phyloP scores from a whole-genome alignment of 2,113 vertebrate species.

The Mormoops blainvillei region DNA sequence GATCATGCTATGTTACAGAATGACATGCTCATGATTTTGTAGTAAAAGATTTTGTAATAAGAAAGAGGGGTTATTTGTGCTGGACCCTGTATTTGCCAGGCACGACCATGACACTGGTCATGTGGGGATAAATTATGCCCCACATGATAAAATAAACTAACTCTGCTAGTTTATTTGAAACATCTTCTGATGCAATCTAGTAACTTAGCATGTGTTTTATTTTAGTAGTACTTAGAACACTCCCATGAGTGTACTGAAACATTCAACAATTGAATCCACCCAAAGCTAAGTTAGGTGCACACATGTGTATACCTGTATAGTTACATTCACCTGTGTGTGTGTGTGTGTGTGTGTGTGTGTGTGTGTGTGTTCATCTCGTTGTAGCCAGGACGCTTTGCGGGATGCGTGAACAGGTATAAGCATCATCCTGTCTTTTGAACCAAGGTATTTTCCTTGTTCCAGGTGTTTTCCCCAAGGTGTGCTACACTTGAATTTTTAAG shows the following conservation, averaged over 20 bases:
- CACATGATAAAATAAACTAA: no score
- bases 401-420: neutral
- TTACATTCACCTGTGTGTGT: neutral
- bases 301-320: accelerated
- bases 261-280: neutral
- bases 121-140: neutral
- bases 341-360: neutral
- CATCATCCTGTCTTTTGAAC: neutral
- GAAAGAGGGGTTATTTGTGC: no score
- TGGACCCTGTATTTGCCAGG: neutral
- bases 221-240: neutral
- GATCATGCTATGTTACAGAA: no score
- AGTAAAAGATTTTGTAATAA: no score
- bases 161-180: neutral
- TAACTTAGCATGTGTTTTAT: neutral
- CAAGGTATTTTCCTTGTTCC: neutral
- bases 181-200: neutral
- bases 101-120: neutral
- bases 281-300: neutral
- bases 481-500: neutral
- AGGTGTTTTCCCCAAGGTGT: neutral
- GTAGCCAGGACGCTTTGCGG: neutral
- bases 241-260: neutral
- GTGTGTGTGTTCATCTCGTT: neutral
- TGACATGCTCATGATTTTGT: no score